phyloP scores from a whole-genome alignment of 2,113 vertebrate genomes.

The Barnardius zonarius region DNA sequence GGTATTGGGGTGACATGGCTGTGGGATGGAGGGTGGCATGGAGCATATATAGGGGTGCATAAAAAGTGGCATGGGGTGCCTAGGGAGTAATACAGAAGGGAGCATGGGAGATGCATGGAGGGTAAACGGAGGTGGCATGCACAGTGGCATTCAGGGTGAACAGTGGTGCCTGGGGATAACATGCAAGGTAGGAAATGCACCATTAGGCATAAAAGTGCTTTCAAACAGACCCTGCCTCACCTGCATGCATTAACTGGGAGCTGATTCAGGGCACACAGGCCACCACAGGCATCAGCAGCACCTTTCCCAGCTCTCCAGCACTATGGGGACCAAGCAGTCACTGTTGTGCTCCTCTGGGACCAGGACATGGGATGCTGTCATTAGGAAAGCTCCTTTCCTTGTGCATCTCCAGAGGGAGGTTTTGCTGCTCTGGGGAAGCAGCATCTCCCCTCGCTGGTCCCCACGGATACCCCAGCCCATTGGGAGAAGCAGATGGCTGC shows the following conservation, averaged over 20 bases:
- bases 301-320: background rate
- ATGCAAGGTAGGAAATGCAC: background rate
- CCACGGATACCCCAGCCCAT: rapidly evolving
- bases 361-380: background rate
- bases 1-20: background rate
- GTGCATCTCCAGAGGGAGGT: background rate
- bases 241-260: background rate
- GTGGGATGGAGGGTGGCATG: background rate
- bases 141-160: background rate
- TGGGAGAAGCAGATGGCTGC: rapidly evolving
- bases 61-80: background rate
- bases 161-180: background rate
- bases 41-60: background rate
- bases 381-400: background rate
- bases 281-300: rapidly evolving
- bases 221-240: background rate
- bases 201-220: background rate
- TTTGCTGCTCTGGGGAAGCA: background rate
- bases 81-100: background rate
- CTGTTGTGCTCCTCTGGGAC: background rate
- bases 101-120: too few species aligned
- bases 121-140: background rate
- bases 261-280: background rate
- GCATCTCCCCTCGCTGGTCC: rapidly evolving
- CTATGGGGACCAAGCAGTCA: rapidly evolving